Conservation (phyloP, 2,888 invertebrate genomes). For the Lycia hirtaria region DNA sequence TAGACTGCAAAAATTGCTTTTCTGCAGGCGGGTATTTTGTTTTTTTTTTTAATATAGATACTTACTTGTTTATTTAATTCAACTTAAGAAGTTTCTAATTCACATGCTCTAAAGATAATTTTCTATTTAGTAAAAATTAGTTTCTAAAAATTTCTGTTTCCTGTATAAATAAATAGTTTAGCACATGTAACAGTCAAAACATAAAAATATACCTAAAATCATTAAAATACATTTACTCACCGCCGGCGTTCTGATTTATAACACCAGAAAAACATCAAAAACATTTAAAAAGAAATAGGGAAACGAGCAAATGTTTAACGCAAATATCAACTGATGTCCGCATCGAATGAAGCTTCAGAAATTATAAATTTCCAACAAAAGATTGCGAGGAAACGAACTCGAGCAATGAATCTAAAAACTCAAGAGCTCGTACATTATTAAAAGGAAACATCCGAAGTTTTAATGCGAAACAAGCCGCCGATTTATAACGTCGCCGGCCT, state of each 20-base stretch:
- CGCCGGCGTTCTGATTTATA: neutral
- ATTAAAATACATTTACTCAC: neutral
- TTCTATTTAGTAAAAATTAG: too few relatives aligned
- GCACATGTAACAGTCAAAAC: too few relatives aligned
- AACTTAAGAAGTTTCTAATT: too few relatives aligned
- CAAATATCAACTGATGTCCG: conserved; percentile 1
- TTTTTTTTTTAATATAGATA: too few relatives aligned
- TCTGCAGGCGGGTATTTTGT: too few relatives aligned
- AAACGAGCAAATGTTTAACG: conserved; percentile 8
- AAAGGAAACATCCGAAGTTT: conserved; percentile 37
- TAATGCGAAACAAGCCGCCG: conserved; percentile 39
- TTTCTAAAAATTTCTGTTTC: too few relatives aligned
- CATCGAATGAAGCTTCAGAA: conserved; percentile 12
- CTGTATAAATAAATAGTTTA: too few relatives aligned
- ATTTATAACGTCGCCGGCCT: conserved; percentile 56
- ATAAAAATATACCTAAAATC: neutral
- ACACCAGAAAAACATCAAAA: neutral
- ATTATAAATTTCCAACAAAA: conserved; percentile 23
- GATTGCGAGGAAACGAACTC: conserved; percentile 17
- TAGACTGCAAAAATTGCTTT: too few relatives aligned
- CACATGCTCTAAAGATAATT: too few relatives aligned
- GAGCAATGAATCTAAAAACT: conserved; percentile 29
- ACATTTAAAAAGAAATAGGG: neutral
- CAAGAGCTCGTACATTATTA: conserved; percentile 35
- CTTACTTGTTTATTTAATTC: too few relatives aligned